Percentiles rank a stretch among this genome's conserved stretches.
phyloP scores from a whole-genome alignment of 2,797 vertebrate species.

The Lacerta viridis region DNA sequence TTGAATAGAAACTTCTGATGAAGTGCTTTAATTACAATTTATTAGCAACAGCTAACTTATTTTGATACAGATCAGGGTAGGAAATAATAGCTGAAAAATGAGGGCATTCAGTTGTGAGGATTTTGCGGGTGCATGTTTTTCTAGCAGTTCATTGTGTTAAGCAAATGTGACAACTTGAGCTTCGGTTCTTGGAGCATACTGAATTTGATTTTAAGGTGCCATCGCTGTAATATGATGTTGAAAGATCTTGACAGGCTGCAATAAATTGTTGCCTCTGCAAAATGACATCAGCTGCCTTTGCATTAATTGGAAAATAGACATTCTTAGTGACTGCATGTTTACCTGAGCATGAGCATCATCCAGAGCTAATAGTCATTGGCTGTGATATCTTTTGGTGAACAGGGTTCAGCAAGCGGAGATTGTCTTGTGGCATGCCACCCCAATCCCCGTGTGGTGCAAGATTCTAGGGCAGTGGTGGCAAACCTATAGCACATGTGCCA shows the following conservation, averaged over 20 bases:
- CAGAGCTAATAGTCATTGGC: background rate
- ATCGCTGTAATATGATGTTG: background rate
- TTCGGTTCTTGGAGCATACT: background rate
- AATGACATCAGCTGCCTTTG: background rate
- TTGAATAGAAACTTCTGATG: background rate
- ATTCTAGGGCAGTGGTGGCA: too few relatives aligned
- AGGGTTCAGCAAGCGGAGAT: background rate
- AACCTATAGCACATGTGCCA: too few relatives aligned
- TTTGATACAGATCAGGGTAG: background rate
- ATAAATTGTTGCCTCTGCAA: background rate
- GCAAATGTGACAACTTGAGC: background rate
- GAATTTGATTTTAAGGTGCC: background rate
- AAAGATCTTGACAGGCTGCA: background rate
- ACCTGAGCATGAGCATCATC: background rate
- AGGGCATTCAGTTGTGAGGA: background rate
- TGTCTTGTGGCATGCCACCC: background rate
- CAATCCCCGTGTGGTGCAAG: too few relatives aligned
- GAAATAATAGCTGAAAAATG: background rate
- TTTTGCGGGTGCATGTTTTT: background rate
- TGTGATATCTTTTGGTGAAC: background rate
- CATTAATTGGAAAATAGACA: background rate
- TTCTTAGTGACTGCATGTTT: background rate
- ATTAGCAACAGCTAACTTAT: too few relatives aligned
- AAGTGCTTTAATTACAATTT: background rate
- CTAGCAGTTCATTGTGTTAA: background rate